Evolutionary conservation across 2,797 vertebrate genomes (phyloP), one percentile per base, ranked within the genome.

Genomic region (Oryzias sinensis): DNA sequence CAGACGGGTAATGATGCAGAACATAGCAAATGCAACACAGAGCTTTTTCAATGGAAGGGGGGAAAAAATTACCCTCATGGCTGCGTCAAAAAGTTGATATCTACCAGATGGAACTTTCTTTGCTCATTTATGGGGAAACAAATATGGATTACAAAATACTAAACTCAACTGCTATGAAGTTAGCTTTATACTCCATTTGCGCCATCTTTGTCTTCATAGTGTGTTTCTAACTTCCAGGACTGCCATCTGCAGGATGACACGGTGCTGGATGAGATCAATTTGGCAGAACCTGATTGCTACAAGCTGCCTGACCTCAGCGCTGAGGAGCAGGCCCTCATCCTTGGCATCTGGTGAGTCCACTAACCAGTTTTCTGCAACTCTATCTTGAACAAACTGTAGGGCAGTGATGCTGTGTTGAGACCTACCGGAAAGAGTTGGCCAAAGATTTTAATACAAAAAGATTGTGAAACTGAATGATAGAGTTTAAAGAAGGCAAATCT

Each of bases 291-390:
- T 9, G 89, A 91, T 58, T 88, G 92, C 67, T 89, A 93, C 66
- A 83, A 89, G 70, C 66, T 94, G 22, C 95, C 95, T 13, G 91
- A 97, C 45, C 85, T 98, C 1, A 93, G 88, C 5, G 96, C 94
- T 0, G 97, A 98, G 76, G 97, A 99, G 73, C 96, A 98, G 80
- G 95, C 94, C 5, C 88, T 98, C 68, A 90, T 98, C 66, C 93
- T 99, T 72, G 96, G 93, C 33, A 53, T 96, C 72, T 99, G 96
- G 97, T 99, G 82, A 89, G 94, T 72, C 45, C 42, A 9, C 11
- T 24, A 6, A 33, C 17, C 27, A 18, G 44, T 13, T n/a, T 13
- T 45, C 13, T 62, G 8, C 25, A 40, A 6, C 8, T 14, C 6
- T 22, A 16, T 22, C 42, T 24, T 1, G 4, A 20, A 46, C 22